A percentile compares a stretch with the other conserved stretches of the same genome.
Evolutionary conservation across 2,113 vertebrate genomes (phyloP).

Genomic region (Ammospiza nelsoni): DNA sequence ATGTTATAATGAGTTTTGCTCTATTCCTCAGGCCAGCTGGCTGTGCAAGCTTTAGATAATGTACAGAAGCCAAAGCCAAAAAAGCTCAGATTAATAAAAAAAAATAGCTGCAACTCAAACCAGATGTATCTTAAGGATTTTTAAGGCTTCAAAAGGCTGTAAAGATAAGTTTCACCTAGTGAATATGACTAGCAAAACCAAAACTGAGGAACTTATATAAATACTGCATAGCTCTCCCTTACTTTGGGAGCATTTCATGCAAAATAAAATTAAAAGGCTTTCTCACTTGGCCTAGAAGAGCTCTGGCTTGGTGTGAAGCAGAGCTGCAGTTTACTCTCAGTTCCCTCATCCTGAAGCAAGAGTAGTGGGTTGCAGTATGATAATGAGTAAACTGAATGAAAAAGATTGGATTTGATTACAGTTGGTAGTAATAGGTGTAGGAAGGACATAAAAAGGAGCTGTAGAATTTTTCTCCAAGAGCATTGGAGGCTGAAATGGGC

Average conservation of each 20-base stretch:
- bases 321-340: not conserved
- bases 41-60: not conserved
- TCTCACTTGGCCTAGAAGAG: not conserved
- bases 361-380: not conserved
- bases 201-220: not conserved
- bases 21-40: conserved; percentile 19
- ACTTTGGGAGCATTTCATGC: not conserved
- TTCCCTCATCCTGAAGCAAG: not conserved
- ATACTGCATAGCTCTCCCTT: not conserved
- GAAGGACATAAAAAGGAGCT: not conserved
- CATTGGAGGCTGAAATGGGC: not conserved
- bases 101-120: not conserved
- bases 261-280: conserved; percentile 17
- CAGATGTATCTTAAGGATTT: not conserved
- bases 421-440: not conserved
- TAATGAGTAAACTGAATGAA: not conserved
- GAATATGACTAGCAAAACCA: not conserved
- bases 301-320: not conserved
- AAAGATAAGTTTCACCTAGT: not conserved
- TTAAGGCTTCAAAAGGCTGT: not conserved
- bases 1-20: conserved; percentile 25
- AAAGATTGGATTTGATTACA: not conserved
- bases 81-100: not conserved
- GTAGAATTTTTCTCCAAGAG: not conserved
- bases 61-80: not conserved